Base-by-base conservation (phyloP, 1,140 invertebrate species). In the Apis cerana region DNA sequence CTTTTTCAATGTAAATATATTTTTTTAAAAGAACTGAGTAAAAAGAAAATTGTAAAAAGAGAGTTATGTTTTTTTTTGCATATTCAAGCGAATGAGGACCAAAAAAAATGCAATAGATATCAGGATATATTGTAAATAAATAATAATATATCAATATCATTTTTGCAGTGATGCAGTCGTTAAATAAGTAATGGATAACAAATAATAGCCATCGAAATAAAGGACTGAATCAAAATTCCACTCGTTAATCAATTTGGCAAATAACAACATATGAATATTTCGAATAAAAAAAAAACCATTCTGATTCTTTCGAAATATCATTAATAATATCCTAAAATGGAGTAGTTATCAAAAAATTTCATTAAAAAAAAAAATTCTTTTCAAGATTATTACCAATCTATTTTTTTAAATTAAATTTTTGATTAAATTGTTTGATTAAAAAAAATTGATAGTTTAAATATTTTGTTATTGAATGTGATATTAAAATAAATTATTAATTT, bases 121-220 rank as follows among this genome's bases (percentile, higher is more conserved):
- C 69, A 52, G n/a, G 50, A 68, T 50, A 21, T 71, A 74, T 27
- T 58, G 23, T 80, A 86, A 86, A 86, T 85, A 85, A 76, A 70
- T 64, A 27, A 27, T 27, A 27, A 27, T 27, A 27, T 27, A 27
- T 67, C 48, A 85, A 86, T 81, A 86, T 86, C 68, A 59, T 86
- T 85, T 86, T 86, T 85, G 83, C 59, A 75, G 15, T 52, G 52
- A 72, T 52, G 83, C 81, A 72, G 67, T 81, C 83, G 83, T 86
- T 85, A 81, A 81, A 81, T 72, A 67, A 69, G 72, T 86, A 86
- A 86, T 85, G 68, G 83, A 15, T 85, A 85, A 78, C 69, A 67
- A 71, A 86, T 86, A 72, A 43, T 23, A 56, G 65, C 62, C 21
- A 52, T 15, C 17, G 56, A 71, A 71, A 81, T 85, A 76, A 75